Conservation (phyloP, 2,113 vertebrate genomes). For the Solea solea region DNA sequence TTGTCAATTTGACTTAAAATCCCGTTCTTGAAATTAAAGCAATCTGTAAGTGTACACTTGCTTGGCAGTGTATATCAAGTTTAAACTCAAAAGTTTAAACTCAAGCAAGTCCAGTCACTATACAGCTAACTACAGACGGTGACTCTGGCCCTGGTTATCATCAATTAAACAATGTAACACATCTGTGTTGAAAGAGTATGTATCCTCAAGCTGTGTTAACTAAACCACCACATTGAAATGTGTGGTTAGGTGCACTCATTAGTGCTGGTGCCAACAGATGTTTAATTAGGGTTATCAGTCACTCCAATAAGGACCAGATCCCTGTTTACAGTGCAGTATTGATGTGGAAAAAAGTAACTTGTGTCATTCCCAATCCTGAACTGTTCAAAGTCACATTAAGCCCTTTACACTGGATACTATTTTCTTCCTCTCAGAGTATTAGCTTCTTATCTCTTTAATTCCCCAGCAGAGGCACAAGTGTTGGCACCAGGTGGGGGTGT, state of each 20-base stretch:
- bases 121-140: too few relatives aligned
- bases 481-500: background rate
- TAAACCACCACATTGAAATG: too few relatives aligned
- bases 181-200: too few relatives aligned
- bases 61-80: too few relatives aligned
- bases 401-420: background rate
- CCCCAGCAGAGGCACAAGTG: slow-evolving; percentile 12
- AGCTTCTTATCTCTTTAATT: slow-evolving; percentile 22
- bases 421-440: slow-evolving; percentile 16
- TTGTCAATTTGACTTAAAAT: too few relatives aligned
- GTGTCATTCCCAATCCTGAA: background rate
- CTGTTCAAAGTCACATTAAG: slow-evolving; percentile 10
- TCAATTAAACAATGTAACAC: too few relatives aligned
- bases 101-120: too few relatives aligned
- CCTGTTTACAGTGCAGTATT: slow-evolving; percentile 12
- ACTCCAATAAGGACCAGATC: slow-evolving; percentile 27
- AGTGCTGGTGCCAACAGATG: slow-evolving; percentile 31
- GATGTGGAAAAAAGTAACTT: slow-evolving; percentile 1
- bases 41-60: too few relatives aligned
- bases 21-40: too few relatives aligned
- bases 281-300: slow-evolving; percentile 54
- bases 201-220: too few relatives aligned
- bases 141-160: too few relatives aligned
- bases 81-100: too few relatives aligned
- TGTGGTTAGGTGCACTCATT: slow-evolving; percentile 20